Conservation (phyloP, 1,140 invertebrate species). For the Cataglyphis hispanica region DNA sequence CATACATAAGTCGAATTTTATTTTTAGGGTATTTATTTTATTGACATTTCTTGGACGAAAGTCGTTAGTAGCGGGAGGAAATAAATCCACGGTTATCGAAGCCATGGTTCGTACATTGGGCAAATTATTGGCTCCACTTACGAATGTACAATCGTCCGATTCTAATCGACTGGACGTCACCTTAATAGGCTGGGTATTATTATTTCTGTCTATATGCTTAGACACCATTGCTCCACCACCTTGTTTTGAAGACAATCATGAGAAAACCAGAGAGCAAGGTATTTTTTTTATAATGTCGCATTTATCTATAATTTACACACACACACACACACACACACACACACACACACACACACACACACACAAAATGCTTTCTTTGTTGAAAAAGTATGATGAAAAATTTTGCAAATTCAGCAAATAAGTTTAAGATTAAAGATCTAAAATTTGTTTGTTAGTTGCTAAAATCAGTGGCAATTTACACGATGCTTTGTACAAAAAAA, state of each 20-base stretch:
- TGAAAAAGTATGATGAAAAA: neutral
- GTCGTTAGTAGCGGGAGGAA: slow-evolving; percentile 89
- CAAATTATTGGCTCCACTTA: slow-evolving; percentile 87
- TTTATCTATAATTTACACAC: neutral
- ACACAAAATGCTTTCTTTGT: neutral
- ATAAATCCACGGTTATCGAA: slow-evolving; percentile 89
- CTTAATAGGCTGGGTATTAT: slow-evolving; percentile 92
- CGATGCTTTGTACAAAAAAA: too few species aligned
- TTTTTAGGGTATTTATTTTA: slow-evolving; percentile 93
- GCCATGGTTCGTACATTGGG: slow-evolving; percentile 88
- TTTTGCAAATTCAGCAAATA: too few species aligned
- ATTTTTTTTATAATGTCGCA: slow-evolving; percentile 17
- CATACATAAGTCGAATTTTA: slow-evolving; percentile 3
- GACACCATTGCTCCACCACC: slow-evolving; percentile 86
- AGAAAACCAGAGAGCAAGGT: slow-evolving; percentile 85
- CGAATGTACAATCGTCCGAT: slow-evolving; percentile 81
- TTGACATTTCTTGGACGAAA: slow-evolving; percentile 95
- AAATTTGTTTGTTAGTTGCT: too few species aligned
- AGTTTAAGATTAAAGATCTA: too few species aligned
- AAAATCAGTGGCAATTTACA: too few species aligned
- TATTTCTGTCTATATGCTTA: slow-evolving; percentile 92
- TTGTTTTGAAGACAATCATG: slow-evolving; percentile 80
- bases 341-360: slow-evolving; percentile 1
- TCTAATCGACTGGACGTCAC: slow-evolving; percentile 84
- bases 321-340: slow-evolving; percentile 13